phyloP scores from a whole-genome alignment of 2,113 vertebrate genomes.

The Pedionomus torquatus region DNA sequence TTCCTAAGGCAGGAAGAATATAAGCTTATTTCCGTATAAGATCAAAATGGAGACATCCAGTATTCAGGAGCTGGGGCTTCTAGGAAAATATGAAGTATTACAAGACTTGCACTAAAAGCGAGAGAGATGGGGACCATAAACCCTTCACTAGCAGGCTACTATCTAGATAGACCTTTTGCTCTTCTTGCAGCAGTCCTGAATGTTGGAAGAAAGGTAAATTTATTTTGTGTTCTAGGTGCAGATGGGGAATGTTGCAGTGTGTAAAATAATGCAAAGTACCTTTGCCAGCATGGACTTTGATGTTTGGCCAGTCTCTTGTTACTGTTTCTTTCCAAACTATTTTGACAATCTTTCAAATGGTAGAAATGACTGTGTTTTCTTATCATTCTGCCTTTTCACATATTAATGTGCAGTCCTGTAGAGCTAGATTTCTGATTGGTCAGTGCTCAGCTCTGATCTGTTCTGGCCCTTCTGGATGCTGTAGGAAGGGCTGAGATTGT shows the following conservation, averaged over 20 bases:
- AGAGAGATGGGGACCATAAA: background rate
- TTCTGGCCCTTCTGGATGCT: background rate
- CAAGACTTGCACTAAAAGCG: background rate
- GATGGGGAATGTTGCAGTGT: background rate
- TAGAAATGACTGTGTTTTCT: background rate
- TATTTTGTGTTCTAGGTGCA: background rate
- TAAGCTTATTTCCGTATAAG: background rate
- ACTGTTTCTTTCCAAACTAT: background rate
- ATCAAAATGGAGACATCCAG: background rate
- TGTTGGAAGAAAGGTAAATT: background rate
- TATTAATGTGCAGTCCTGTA: background rate
- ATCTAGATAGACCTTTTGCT: background rate
- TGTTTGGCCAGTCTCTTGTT: background rate
- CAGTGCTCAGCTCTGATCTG: background rate
- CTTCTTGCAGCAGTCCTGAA: background rate
- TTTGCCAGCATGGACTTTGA: background rate
- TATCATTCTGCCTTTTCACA: background rate
- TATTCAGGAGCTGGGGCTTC: background rate
- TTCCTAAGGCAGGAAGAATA: background rate
- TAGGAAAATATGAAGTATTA: background rate
- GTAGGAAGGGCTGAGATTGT: background rate
- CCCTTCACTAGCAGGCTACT: background rate
- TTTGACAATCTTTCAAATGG: background rate
- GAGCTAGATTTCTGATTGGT: background rate
- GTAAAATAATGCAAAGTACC: background rate